Percentiles rank a stretch among this genome's conserved stretches.
Evolutionary conservation across 1,140 invertebrate genomes (phyloP).

Genomic region (Chlorops oryzae): DNA sequence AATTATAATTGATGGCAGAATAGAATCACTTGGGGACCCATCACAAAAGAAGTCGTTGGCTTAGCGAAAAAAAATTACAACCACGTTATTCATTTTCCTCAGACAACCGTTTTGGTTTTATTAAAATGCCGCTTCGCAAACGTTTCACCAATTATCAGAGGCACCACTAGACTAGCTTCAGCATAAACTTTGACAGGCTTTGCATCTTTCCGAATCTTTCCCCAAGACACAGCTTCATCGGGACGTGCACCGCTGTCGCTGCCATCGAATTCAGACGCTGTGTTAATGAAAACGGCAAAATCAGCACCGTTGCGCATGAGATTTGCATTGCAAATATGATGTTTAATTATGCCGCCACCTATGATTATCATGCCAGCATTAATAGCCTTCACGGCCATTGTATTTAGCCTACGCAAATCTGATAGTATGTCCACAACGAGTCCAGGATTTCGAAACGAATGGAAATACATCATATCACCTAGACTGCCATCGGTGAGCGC

Average conservation of each 20-base stretch:
- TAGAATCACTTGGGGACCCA: no score
- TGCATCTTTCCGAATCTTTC: constrained; percentile 87
- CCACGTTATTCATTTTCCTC: no score
- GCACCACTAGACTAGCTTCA: constrained; percentile 93
- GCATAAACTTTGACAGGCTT: constrained; percentile 93
- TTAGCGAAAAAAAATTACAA: no score
- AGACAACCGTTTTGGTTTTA: constrained; percentile 14
- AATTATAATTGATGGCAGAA: no score
- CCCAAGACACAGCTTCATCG: constrained; percentile 98
- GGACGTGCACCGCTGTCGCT: constrained; percentile 96
- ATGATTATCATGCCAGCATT: constrained; percentile 96
- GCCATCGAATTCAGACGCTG: constrained; percentile 96
- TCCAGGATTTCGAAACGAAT: constrained; percentile 89
- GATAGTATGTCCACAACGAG: constrained; percentile 90
- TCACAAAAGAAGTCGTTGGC: no score
- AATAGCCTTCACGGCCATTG: constrained; percentile 88
- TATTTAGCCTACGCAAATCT: constrained; percentile 86
- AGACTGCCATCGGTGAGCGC: constrained; percentile 97
- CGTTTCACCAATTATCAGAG: constrained; percentile 90
- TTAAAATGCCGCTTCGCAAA: constrained; percentile 65
- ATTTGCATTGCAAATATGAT: constrained; percentile 98
- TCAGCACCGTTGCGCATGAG: constrained; percentile 99
- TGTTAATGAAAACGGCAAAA: constrained; percentile 94
- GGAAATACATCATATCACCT: constrained; percentile 99
- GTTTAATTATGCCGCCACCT: constrained; percentile 96